These are phyloP conservation scores for Actias luna DNA, from an alignment of 2,888 invertebrate genomes.

Conservation along the genomic window DNA sequence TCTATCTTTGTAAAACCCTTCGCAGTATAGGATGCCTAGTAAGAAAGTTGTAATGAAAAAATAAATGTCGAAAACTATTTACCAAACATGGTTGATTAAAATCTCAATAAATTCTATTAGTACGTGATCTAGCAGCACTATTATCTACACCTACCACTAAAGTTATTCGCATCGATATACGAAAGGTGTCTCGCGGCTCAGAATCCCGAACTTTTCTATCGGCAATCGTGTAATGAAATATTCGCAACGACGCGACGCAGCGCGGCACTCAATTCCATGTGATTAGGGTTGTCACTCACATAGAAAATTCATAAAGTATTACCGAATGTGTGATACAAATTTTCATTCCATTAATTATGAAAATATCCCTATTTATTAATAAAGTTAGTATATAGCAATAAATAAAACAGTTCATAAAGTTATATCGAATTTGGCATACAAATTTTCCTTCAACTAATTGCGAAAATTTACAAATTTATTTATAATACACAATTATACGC, in stretches of 20 bases:
- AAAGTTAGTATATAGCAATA: too few relatives aligned
- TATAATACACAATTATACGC: too few relatives aligned
- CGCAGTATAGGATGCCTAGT: too few relatives aligned
- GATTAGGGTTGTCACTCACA: neutral
- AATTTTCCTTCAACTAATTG: too few relatives aligned
- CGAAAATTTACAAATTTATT: too few relatives aligned
- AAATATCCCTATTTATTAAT: neutral
- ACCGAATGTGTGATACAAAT: neutral
- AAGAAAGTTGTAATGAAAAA: too few relatives aligned
- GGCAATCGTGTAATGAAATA: conserved; percentile 7
- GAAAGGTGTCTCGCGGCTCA: neutral
- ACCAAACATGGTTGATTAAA: neutral
- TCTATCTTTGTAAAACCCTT: too few relatives aligned
- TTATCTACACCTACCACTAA: neutral
- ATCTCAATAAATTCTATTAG: neutral
- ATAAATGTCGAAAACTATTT: neutral
- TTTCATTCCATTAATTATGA: neutral
- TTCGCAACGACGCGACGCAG: neutral
- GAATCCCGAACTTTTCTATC: conserved; percentile 4
- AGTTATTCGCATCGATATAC: neutral
- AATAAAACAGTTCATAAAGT: too few relatives aligned
- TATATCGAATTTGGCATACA: too few relatives aligned
- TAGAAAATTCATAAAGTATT: neutral
- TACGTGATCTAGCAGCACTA: neutral
- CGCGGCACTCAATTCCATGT: neutral